Base-by-base conservation (phyloP, 2,113 vertebrate genomes). In the Psilopogon haemacephalus region DNA sequence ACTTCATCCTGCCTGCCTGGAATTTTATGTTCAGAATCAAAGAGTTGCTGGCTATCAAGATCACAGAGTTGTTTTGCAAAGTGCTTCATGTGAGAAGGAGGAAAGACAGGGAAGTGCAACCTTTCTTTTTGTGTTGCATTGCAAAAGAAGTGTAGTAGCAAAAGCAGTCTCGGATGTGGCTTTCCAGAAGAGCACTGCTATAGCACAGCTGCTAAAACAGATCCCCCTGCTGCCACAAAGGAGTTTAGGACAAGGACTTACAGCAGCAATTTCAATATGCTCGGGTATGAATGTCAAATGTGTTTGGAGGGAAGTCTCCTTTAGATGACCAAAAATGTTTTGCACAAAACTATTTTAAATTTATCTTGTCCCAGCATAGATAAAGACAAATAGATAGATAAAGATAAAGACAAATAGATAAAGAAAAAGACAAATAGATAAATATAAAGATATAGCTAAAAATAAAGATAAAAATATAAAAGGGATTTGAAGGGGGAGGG, bases 221-320 rank as follows among this genome's bases (percentile, higher is more conserved):
- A 94, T 89, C 89, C 96, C 91, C 95, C 91, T 96, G 84, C 94
- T 94, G 96, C 94, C 68, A 2, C 9, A 28, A 28, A 50, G 75
- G 37, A 54, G 62, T 58, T 70, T 8, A 85, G 75, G 93, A 92
- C 18, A 19, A 69, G 59, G 24, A 44, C 24, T 56, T 59, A 23
- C 8, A 11, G 46, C 81, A 79, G 59, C 56, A 54, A 27, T 70
- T 37, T 38, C 24, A 15, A 26, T 26, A 2, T 0, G 0, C 74
- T n/a, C 32, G 28, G 13, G 48, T 24, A 1, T 1, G 0, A 48
- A 12, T 1, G 8, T 58, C 74, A 55, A 8, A 33, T 19, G 28
- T 2, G 26, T 73, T 69, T 64, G 54, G 11, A 56, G 48, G 12
- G 19, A 62, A 30, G 24, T 27, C 32, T 65, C 1, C 44, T 24